Evolutionary conservation across 2,888 invertebrate genomes (phyloP).

Genomic region (Drosophila anomelani): DNA sequence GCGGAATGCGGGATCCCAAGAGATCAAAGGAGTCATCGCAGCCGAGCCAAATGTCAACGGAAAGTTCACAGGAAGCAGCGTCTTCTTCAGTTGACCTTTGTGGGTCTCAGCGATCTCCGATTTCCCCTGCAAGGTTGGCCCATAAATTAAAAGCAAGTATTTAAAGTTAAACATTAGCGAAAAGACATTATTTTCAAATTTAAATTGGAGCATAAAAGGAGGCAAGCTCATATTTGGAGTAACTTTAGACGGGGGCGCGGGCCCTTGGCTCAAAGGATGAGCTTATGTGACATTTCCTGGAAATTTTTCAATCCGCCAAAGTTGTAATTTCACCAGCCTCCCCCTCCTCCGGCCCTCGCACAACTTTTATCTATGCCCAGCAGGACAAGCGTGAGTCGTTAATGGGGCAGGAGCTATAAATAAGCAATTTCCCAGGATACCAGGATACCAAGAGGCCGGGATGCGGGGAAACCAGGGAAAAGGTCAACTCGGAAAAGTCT

Average conservation of each 20-base stretch:
- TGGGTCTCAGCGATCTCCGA: background rate
- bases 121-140: background rate
- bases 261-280: conserved; percentile 1
- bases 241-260: background rate
- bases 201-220: background rate
- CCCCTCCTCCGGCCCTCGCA: background rate
- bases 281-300: conserved; percentile 20
- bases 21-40: conserved; percentile 31
- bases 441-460: background rate
- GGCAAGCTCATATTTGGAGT: background rate
- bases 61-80: conserved; percentile 8
- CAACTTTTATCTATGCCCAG: background rate
- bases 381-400: conserved; percentile 21
- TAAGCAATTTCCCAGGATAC: conserved; percentile 24
- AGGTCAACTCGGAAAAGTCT: conserved; percentile 9
- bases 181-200: background rate
- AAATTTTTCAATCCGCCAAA: conserved; percentile 16
- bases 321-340: background rate
- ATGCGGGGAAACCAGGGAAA: background rate
- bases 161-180: background rate
- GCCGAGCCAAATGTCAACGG: conserved; percentile 21
- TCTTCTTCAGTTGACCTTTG: conserved; percentile 22
- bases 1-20: conserved; percentile 2
- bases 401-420: conserved; percentile 35
- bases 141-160: background rate